phyloP scores from a whole-genome alignment of 2,888 invertebrate genomes.

The Petrolisthes cinctipes region DNA sequence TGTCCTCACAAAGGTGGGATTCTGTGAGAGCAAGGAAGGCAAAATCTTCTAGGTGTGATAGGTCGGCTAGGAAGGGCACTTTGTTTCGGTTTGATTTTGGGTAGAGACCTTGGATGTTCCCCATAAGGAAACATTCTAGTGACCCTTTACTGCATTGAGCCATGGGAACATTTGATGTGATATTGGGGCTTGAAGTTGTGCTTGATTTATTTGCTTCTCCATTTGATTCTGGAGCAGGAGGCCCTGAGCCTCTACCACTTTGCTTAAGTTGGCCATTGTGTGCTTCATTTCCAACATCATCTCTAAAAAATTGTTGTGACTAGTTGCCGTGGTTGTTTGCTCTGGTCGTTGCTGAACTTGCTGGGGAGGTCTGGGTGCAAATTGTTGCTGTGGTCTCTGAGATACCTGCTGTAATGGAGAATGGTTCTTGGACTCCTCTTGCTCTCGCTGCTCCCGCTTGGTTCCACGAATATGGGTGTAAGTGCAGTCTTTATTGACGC shows the following conservation, averaged over 20 bases:
- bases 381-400: neutral
- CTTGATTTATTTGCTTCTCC: neutral
- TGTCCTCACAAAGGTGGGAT: slow-evolving; percentile 24
- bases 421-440: neutral
- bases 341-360: too few relatives aligned
- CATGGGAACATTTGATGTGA: neutral
- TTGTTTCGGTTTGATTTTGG: slow-evolving; percentile 8
- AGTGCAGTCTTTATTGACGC: neutral
- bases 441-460: neutral
- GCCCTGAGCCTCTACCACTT: neutral
- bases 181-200: neutral
- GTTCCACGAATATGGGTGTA: slow-evolving; percentile 10
- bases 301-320: neutral
- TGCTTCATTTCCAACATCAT: neutral
- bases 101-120: slow-evolving; percentile 7
- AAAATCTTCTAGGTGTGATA: slow-evolving; percentile 20
- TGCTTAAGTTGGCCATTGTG: neutral
- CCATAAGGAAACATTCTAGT: slow-evolving; percentile 5
- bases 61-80: slow-evolving; percentile 9
- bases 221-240: neutral
- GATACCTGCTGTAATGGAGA: neutral
- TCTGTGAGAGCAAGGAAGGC: slow-evolving; percentile 17
- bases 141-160: neutral
- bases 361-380: neutral
- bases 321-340: neutral